Evolutionary conservation across 1,140 invertebrate species (phyloP), one percentile per base, ranked within the genome.

Genomic region (Atta colombica): DNA sequence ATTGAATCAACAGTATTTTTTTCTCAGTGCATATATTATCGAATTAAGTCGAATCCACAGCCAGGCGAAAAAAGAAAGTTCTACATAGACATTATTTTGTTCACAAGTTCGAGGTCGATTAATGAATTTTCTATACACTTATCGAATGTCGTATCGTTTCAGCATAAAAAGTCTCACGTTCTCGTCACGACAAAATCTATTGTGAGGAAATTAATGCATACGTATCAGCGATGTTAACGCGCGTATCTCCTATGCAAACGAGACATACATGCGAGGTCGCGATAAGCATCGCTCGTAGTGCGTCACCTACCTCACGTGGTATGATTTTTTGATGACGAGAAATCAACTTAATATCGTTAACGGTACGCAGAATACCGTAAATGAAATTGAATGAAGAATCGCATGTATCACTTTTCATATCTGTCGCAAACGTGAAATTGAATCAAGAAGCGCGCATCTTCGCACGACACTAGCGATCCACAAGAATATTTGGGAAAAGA

Each of bases 101-200:
- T n/a, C 72, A 31, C 31, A 14, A 74, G 12, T 45, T 77, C 21
- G 49, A 86, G 77, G 85, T 72, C 51, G 51, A 35, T n/a, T 18
- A 18, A 78, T 63, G 21, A 86, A 81, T 87, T 87, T 87, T 49
- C 87, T 45, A 49, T 21, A 53, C 69, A 58, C 71, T 49, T 49
- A 66, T 63, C 66, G 51, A 51, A 16, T 65, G 7, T n/a, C n/a
- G 75, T 53, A 60, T 72, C 45, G 58, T 39, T 7, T 4, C n/a
- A 14, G 2, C 51, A 39, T 25, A 16, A 63, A 88, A 6, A 16
- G 14, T 88, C 87, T 66, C 86, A 88, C 87, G 86, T 71, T 87
- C 77, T 87, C 61, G 21, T 74, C 39, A 77, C 55, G 86, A 87
- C 87, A 69, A 87, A 84, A 82, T 88, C 86, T 55, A 88, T 77